Conservation (phyloP, 2,888 invertebrate genomes). For the Lasioglossum oenotherae region DNA sequence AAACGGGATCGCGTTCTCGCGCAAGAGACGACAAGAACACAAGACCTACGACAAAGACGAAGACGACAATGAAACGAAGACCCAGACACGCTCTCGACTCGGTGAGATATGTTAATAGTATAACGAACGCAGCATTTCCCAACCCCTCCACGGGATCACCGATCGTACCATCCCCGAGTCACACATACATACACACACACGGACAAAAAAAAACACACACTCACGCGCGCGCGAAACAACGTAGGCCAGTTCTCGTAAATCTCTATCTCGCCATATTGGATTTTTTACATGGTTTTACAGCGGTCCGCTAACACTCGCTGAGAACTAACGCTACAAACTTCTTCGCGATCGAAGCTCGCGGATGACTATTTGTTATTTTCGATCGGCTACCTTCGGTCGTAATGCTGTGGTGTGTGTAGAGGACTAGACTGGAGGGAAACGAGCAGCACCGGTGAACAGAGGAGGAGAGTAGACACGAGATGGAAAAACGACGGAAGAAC, state of each 20-base stretch:
- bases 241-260: conserved; percentile 63
- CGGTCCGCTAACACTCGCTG: conserved; percentile 50
- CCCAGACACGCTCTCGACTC: conserved; percentile 18
- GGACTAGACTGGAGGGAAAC: conserved; percentile 15
- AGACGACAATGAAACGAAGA: conserved; percentile 24
- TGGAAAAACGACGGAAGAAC: conserved; percentile 25
- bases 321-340: conserved; percentile 4
- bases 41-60: not conserved
- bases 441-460: not conserved
- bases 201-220: not conserved
- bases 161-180: conserved; percentile 48
- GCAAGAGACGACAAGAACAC: conserved; percentile 12
- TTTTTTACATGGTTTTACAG: conserved; percentile 72
- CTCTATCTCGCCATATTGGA: conserved; percentile 65
- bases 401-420: conserved; percentile 35
- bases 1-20: conserved; percentile 32
- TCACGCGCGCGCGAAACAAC: not conserved
- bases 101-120: conserved; percentile 11
- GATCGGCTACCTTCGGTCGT: conserved; percentile 34
- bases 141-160: conserved; percentile 19
- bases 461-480: not conserved
- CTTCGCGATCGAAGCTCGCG: conserved; percentile 25
- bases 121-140: conserved; percentile 21
- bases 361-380: conserved; percentile 36
- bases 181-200: not conserved